Evolutionary conservation across 2,888 invertebrate species (phyloP), one percentile per base, ranked within the genome.

Genomic region (Euzophera pinguis): DNA sequence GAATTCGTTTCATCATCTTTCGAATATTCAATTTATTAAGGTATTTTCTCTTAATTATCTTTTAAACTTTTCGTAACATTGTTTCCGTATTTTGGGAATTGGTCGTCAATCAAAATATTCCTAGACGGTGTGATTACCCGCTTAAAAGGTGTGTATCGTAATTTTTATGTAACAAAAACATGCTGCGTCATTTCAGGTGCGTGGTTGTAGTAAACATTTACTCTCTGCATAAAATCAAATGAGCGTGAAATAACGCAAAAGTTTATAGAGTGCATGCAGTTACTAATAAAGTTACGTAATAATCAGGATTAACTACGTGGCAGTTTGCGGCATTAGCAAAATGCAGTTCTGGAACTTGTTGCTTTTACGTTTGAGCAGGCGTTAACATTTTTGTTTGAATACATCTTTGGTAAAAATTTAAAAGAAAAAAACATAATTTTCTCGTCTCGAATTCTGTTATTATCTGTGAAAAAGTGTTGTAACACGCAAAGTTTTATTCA

Each of bases 361-460:
- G 78, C 77, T 69, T 67, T 71, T 73, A 64, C 65, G 55, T 63
- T 67, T 59, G 52, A 62, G 56, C 65, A 78, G 81, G 77, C 77
- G 76, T 63, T 65, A 61, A 67, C 65, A 65, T 69, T 70, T 53
- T 48, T n/a, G n/a, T n/a, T 45, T 48, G 57, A 39, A 39, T 53
- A 62, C 60, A 60, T 60, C 61, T 60, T 59, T 57, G 52, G 57
- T 35, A 51, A 54, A 55, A 53, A 47, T 54, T 32, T 38, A 7
- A 47, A 51, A 51, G n/a, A n/a, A n/a, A n/a, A n/a, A n/a, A n/a
- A n/a, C n/a, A n/a, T n/a, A 57, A 22, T 16, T 52, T 56, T 52
- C 39, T 10, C 54, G 42, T 57, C 56, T 61, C 49, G 50, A 55
- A 60, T 53, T 42, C 54, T 53, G 59, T 67, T 70, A 66, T 67